Percentiles rank a stretch among this genome's conserved stretches.
phyloP scores from a whole-genome alignment of 1,140 invertebrate species.

The Macrosteles quadrilineatus region DNA sequence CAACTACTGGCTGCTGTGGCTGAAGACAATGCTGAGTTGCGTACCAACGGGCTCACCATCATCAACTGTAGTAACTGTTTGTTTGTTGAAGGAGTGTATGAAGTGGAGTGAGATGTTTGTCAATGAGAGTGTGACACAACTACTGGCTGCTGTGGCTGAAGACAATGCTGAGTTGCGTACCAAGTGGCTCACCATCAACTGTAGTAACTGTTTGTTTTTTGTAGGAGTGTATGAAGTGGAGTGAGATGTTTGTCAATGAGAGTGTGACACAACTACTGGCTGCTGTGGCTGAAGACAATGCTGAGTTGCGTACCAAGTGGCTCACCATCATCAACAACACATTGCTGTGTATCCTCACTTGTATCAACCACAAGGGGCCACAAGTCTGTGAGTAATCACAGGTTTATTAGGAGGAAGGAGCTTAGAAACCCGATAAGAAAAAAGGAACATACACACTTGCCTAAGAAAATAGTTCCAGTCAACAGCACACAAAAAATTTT shows the following conservation, averaged over 20 bases:
- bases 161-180: background rate
- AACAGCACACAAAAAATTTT: too few relatives aligned
- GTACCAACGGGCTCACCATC: background rate
- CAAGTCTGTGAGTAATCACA: conserved; percentile 50
- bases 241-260: conserved; percentile 14
- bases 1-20: too few relatives aligned
- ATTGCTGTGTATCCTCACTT: conserved; percentile 65
- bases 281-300: conserved; percentile 46
- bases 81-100: conserved; percentile 62
- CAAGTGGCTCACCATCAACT: too few relatives aligned
- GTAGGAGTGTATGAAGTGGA: conserved; percentile 6
- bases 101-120: conserved; percentile 74
- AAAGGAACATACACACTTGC: too few relatives aligned
- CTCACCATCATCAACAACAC: conserved; percentile 64
- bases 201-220: too few relatives aligned
- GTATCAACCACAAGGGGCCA: conserved; percentile 60
- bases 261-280: conserved; percentile 37
- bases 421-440: too few relatives aligned
- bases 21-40: too few relatives aligned
- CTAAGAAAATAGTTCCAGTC: too few relatives aligned
- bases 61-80: background rate
- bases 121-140: conserved; percentile 51
- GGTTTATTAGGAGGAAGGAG: too few relatives aligned
- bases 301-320: conserved; percentile 61
- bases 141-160: conserved; percentile 13